Evolutionary conservation across 2,888 invertebrate species (phyloP).

Genomic region (Acanthosoma haemorrhoidale): DNA sequence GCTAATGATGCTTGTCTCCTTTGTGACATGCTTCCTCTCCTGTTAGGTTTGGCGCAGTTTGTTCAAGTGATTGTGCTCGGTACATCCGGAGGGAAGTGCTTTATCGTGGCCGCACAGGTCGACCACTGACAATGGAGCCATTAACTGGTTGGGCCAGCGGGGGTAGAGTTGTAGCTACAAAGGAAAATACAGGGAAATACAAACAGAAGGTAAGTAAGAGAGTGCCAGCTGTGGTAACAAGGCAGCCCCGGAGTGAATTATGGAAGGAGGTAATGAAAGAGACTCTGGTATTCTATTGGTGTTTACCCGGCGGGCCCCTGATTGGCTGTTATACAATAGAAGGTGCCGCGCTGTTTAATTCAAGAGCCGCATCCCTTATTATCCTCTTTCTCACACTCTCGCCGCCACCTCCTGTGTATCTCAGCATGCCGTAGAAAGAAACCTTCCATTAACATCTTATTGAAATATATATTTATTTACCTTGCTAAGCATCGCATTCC

Average conservation of each 20-base stretch:
- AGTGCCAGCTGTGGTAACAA: neutral
- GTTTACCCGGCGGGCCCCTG: slow-evolving; percentile 13
- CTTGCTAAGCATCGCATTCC: slow-evolving; percentile 8
- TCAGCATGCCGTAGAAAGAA: slow-evolving; percentile 8
- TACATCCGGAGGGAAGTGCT: neutral
- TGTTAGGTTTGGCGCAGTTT: no score
- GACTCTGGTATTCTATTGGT: slow-evolving; percentile 23
- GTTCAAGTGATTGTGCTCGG: neutral
- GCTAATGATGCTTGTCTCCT: no score
- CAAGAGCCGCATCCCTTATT: slow-evolving; percentile 18
- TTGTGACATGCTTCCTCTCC: no score
- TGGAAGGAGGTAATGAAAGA: slow-evolving; percentile 17
- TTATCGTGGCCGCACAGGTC: neutral
- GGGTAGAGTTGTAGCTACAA: neutral
- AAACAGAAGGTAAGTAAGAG: slow-evolving; percentile 8
- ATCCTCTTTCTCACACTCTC: slow-evolving; percentile 19
- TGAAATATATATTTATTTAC: slow-evolving; percentile 6
- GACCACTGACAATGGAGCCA: slow-evolving; percentile 7
- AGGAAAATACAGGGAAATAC: slow-evolving; percentile 4
- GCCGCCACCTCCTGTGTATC: neutral
- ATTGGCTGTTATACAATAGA: slow-evolving; percentile 25
- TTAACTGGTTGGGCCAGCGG: neutral
- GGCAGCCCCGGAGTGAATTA: slow-evolving; percentile 18
- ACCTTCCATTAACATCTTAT: slow-evolving; percentile 5
- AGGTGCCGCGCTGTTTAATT: slow-evolving; percentile 27